Evolutionary conservation across 2,888 invertebrate genomes (phyloP).

Genomic region (Drosophila paranaensis): DNA sequence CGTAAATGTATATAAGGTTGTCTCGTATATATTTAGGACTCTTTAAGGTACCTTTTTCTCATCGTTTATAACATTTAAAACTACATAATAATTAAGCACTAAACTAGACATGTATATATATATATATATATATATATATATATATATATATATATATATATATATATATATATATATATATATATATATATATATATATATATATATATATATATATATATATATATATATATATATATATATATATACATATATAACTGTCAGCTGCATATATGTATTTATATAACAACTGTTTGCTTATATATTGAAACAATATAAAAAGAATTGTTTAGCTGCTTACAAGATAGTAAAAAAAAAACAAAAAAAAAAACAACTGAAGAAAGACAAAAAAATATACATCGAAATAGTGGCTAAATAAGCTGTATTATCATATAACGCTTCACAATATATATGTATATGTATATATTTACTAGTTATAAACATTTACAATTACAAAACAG

Average conservation of each 20-base stretch:
- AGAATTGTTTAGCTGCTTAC: slow-evolving; percentile 65
- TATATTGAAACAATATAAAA: slow-evolving; percentile 58
- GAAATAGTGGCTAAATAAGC: slow-evolving; percentile 57
- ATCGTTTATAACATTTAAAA: slow-evolving; percentile 66
- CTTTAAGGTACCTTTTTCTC: slow-evolving; percentile 25
- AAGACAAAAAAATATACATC: slow-evolving; percentile 18
- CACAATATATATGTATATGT: slow-evolving; percentile 34
- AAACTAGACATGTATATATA: slow-evolving; percentile 52
- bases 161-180: slow-evolving; percentile 22
- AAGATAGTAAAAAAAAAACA: slow-evolving; percentile 52
- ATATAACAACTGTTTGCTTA: slow-evolving; percentile 30
- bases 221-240: slow-evolving; percentile 14
- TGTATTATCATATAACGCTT: slow-evolving; percentile 51
- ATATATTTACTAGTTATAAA: slow-evolving; percentile 37
- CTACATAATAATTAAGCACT: slow-evolving; percentile 77
- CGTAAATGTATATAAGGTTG: slow-evolving; percentile 51
- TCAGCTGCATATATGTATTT: slow-evolving; percentile 30
- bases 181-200: slow-evolving; percentile 10
- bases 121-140: slow-evolving; percentile 14
- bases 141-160: slow-evolving; percentile 22
- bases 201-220: slow-evolving; percentile 14
- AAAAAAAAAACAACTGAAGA: slow-evolving; percentile 18
- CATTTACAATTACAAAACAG: slow-evolving; percentile 60
- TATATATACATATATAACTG: slow-evolving; percentile 16
- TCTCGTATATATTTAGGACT: slow-evolving; percentile 44